Base-by-base conservation (phyloP, 2,113 vertebrate genomes). In the Crotalus viridis region DNA sequence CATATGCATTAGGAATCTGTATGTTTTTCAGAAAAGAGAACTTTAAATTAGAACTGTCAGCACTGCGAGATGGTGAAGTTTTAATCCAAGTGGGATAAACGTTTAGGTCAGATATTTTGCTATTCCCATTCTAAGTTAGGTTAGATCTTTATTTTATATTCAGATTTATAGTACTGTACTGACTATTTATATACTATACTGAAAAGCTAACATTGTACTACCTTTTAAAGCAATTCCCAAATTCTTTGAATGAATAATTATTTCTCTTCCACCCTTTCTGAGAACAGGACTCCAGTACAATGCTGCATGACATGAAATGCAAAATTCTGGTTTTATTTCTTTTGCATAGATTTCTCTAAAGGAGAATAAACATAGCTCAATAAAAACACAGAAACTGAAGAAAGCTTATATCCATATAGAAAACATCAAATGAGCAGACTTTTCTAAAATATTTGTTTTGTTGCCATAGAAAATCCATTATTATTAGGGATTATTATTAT, bases 401-500 rank as follows among this genome's bases (percentile, higher is more conserved):
- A 81, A 95, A 91, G 90, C 46, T 88, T 92, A 81, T 90, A 94
- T 57, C 92, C 86, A 21, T 93, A 6, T 2, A 85, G 92, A 85
- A 96, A 0, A 19, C 89, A 93, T 96, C 95, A 48, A 93, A 0
- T 81, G n/a, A 91, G 93, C 92, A 64, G 13, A 85, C 87, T 92
- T 93, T 95, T 95, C 89, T 92, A 87, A 81, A 51, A 48, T 86
- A 22, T 54, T 61, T 17, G n/a, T 81, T 81, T 81, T 81, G 33
- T 92, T 95, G 96, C 85, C 33, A 85, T 90, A 81, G 94, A 95
- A 95, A 90, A 94, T 89, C 51, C 12, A 1, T 92, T 93, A 1
- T 92, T 93, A 91, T 93, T 90, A 89, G 91, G 91, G 91, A 89
- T 93, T 93, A 91, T 93, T 91, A 26, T 94, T 93, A 93, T 94